Base-by-base conservation (phyloP, 2,888 invertebrate species). In the Plagiodera versicolora region DNA sequence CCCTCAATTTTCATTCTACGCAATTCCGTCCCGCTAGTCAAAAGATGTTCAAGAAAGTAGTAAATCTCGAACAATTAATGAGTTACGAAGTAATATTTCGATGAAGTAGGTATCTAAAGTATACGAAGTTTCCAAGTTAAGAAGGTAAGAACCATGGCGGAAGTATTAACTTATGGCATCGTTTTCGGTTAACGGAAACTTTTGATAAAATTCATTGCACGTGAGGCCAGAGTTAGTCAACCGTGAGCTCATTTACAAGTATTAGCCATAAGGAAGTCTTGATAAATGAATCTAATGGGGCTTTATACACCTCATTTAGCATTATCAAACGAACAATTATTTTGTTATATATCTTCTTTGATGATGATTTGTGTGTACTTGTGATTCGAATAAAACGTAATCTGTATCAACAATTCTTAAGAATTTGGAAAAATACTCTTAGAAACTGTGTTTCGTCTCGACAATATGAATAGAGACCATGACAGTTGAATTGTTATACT, bases 41-140 rank as follows among this genome's bases (percentile, higher is more conserved):
- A 68, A 70, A 71, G 70, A 71, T 69, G 68, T 64, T 68, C 66
- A 58, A 66, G 63, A 70, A 72, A 72, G 55, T 46, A 61, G 32
- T 72, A 72, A 71, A 72, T 73, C 73, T 69, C 70, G 67, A 72
- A 70, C 75, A 76, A 75, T 76, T 77, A 77, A 74, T 74, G 74
- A 75, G 72, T 75, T 74, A 69, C 67, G 72, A 74, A 74, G 71
- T 74, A 76, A 75, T 75, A 76, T 77, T 75, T 75, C 75, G 77
- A 77, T 75, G 73, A 75, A 76, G 24, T 24, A 24, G 24, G 24
- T 24, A 24, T 24, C 24, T 24, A 24, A 24, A 24, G 74, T 63
- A 70, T 72, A 70, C 67, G 66, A 66, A 61, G 67, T 73, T 74
- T 68, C 66, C 63, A 72, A 72, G 71, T 74, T 70, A 1, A 14